Percentiles rank a stretch among this genome's conserved stretches.
These are phyloP conservation scores for Conger conger DNA, from an alignment of 2,113 vertebrate genomes.

Conservation along the genomic window DNA sequence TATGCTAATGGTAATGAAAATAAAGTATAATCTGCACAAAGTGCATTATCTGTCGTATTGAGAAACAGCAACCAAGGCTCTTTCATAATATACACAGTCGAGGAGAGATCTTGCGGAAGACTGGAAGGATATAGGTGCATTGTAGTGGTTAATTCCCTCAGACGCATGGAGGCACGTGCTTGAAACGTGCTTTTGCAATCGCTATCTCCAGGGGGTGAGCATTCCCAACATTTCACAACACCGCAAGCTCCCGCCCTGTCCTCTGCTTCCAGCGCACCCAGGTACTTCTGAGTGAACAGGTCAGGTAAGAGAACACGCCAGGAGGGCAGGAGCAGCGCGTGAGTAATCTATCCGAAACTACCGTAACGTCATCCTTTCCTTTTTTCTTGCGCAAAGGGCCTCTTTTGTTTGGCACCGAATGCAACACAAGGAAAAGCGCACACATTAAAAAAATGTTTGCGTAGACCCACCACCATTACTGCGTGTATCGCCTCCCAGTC, in stretches of 20 bases:
- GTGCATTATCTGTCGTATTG: background rate
- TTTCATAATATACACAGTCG: background rate
- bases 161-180: background rate
- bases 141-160: background rate
- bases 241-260: background rate
- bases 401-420: background rate
- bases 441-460: background rate
- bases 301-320: constrained; percentile 1
- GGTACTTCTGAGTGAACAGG: background rate
- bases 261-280: background rate
- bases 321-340: too few species aligned
- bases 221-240: too few species aligned
- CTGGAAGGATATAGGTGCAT: too few species aligned
- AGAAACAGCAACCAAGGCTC: background rate
- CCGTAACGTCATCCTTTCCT: background rate
- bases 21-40: background rate
- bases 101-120: too few species aligned
- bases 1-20: background rate
- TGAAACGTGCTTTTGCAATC: background rate
- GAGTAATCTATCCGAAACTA: background rate
- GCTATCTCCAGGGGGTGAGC: too few species aligned
- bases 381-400: background rate
- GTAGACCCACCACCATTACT: background rate
- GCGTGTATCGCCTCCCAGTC: background rate
- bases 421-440: background rate